phyloP scores from a whole-genome alignment of 2,113 vertebrate species.

The Bettongia penicillata region DNA sequence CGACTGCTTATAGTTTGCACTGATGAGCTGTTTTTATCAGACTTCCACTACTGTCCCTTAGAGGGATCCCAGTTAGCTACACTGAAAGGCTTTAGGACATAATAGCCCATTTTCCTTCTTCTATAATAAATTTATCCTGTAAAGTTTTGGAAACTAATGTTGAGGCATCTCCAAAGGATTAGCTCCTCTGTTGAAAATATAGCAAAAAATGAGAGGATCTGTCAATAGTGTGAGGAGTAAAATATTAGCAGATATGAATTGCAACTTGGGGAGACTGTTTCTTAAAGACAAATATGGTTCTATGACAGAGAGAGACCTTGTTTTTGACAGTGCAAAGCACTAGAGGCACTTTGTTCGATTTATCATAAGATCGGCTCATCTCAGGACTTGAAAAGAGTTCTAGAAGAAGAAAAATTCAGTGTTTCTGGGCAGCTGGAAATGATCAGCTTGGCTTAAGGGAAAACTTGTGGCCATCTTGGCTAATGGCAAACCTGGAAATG shows the following conservation, averaged over 20 bases:
- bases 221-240: neutral
- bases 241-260: accelerated
- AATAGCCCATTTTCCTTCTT: neutral
- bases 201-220: neutral
- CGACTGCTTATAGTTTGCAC: neutral
- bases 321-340: neutral
- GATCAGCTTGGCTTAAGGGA: neutral
- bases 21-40: neutral
- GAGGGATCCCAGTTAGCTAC: too few relatives aligned
- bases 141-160: neutral
- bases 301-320: neutral
- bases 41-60: neutral
- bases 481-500: neutral
- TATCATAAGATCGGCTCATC: neutral
- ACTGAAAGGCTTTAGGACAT: neutral
- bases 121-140: accelerated
- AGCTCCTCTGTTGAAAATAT: neutral
- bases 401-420: neutral
- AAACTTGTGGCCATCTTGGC: neutral
- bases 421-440: neutral
- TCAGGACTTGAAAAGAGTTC: neutral
- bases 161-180: neutral
- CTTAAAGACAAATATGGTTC: neutral
- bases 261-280: too few relatives aligned
- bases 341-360: neutral